Evolutionary conservation across 2,797 vertebrate species (phyloP), one percentile per base, ranked within the genome.

Genomic region (Carduelis carduelis): DNA sequence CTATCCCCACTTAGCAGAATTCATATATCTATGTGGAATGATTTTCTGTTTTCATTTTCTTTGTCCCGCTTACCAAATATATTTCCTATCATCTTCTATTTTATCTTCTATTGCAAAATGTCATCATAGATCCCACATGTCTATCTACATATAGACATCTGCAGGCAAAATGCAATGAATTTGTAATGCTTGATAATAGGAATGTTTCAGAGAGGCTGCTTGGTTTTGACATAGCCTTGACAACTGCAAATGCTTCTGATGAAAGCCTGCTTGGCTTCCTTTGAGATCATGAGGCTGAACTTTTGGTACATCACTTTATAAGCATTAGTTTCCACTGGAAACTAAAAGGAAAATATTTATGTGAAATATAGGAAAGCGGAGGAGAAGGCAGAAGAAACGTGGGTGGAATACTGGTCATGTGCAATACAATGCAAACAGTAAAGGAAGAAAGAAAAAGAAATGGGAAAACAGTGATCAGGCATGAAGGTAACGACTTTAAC

Each of bases 11-110:
- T 90, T 79, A 71, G 69, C 28, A 71, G 34, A 86, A 89, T 81
- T 69, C 87, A 61, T 86, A 9, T 55, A 87, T 55, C 81, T 63
- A 23, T 57, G 76, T 34, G 28, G 47, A 94, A 85, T 69, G 57
- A 91, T 75, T 95, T 97, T 96, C 74, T 75, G 35, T n/a, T 93
- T 85, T 69, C 61, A 94, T 95, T 95, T 96, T 65, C 76, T 75
- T 89, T 93, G 60, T 94, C 61, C 81, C 0, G 2, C 75, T 83
- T 87, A 80, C 35, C 41, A 87, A 91, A 93, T 91, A 68, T 47
- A 92, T 89, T 95, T 95, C 70, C 92, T 92, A 90, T 90, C 89
- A 85, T 85, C 53, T 95, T 66, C 27, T 71, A 89, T 92, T 96
- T 90, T 57, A 80, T 74, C 78, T 87, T 68, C 64, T 50, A 64